Percentiles rank a stretch among this genome's conserved stretches.
phyloP scores from a whole-genome alignment of 1,140 invertebrate genomes.

The Oryzaephilus surinamensis region DNA sequence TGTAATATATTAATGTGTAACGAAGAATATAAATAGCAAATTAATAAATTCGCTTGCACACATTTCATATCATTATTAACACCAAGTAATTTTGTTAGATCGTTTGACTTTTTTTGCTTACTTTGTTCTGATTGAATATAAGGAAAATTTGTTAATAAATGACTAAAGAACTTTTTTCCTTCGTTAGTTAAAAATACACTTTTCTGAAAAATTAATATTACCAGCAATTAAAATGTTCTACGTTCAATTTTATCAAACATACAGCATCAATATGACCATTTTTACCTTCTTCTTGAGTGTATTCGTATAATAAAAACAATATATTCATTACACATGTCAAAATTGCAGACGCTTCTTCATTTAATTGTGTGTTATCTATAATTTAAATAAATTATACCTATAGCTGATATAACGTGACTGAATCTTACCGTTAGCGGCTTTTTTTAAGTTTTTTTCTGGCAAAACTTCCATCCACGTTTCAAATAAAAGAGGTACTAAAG shows the following conservation, averaged over 20 bases:
- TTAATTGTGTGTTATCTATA: constrained; percentile 20
- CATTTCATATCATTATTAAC: constrained; percentile 39
- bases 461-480: constrained; percentile 64
- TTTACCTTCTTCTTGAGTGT: constrained; percentile 16
- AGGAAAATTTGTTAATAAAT: constrained; percentile 23
- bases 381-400: not conserved
- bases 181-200: constrained; percentile 18
- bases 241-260: constrained; percentile 6
- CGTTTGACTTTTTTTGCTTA: constrained; percentile 11
- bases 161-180: constrained; percentile 21
- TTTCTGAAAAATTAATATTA: constrained; percentile 12
- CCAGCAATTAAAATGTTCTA: constrained; percentile 2
- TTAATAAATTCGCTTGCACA: constrained; percentile 41
- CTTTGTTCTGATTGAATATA: constrained; percentile 17
- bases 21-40: too few relatives aligned
- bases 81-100: constrained; percentile 11
- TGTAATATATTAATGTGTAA: too few relatives aligned
- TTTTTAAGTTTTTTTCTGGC: constrained; percentile 30
- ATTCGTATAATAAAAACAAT: constrained; percentile 22
- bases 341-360: constrained; percentile 22
- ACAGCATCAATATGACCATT: too few relatives aligned
- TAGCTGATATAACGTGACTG: not conserved
- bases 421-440: constrained; percentile 5
- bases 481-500: constrained; percentile 56
- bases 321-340: constrained; percentile 26